phyloP scores from a whole-genome alignment of 2,113 vertebrate species.

The Pantherophis guttatus region DNA sequence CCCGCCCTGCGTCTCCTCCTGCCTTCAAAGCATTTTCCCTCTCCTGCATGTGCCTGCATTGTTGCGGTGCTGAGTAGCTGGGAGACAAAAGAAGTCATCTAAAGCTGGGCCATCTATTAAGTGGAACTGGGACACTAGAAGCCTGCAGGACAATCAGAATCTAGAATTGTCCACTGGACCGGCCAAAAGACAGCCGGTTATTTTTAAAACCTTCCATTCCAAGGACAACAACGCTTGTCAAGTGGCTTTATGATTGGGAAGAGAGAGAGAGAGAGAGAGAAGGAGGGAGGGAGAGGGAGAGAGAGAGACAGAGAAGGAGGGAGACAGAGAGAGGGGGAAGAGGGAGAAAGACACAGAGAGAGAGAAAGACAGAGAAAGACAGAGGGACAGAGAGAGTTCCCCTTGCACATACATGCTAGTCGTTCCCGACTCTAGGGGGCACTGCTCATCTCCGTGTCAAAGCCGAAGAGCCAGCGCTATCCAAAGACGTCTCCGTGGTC shows the following conservation, averaged over 20 bases:
- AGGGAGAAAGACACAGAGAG: no score
- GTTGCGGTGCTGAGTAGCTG: background rate
- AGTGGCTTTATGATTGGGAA: background rate
- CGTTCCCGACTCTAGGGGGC: no score
- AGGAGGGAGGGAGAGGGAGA: rapidly evolving
- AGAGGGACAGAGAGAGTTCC: no score
- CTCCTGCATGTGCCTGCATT: background rate
- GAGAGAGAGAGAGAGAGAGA: no score
- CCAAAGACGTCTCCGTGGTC: no score
- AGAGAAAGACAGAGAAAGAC: no score
- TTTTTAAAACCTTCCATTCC: background rate
- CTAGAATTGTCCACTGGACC: background rate
- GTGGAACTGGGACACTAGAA: background rate
- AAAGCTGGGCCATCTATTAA: background rate
- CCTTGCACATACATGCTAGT: no score
- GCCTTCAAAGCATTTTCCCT: background rate
- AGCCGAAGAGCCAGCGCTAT: no score
- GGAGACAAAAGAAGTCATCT: background rate
- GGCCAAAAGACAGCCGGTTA: background rate
- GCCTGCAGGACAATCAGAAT: background rate
- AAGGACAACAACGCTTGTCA: background rate
- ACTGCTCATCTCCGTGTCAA: no score
- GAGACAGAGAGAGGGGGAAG: no score
- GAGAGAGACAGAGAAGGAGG: no score
- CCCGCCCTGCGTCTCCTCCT: background rate